Base-by-base conservation (phyloP, 92 coral and sea anemone species). In the Phenganax marumi region DNA sequence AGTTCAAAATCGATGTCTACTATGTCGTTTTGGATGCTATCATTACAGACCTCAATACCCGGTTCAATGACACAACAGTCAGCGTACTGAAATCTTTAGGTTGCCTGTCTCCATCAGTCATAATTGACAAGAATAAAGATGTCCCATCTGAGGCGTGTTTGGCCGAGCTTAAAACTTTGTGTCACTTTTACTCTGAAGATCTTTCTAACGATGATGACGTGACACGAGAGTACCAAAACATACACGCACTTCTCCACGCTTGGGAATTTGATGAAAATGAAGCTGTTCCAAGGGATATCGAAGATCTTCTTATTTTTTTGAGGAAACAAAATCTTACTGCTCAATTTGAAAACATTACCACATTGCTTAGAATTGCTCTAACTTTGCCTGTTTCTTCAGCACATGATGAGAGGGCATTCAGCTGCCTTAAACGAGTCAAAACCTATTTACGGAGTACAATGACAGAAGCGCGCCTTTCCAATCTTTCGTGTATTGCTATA, bases 1-100 rank as follows among this genome's bases (percentile, higher is more conserved):
- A 39, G 76, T 70, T 70, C 54, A 70, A 70, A 70, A 70, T 70
- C 76, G 76, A 70, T 6, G 76, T 70, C 52, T 70, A 70, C 39
- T 11, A 70, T 70, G 76, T 70, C 52, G 54, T 70, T 70, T 70
- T 70, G 54, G 76, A 70, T 43, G 21, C 76, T 48, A 70, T 70
- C 54, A 70, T 33, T 19, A 70, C 76, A 70, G 76, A 70, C 22
- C 54, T 70, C 52, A 70, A 43, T 48, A 70, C 53, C 76, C 76
- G 76, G 18, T 70, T 70, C 76, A 70, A 70, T 70, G 76, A 70
- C 54, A 70, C 76, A 39, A 7, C 54, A 11, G 54, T 68, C 74
- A 70, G 76, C 39, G 76, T 33, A 70, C 49, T 70, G 76, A 65
- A 65, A 19, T 11, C 76, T 33, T 48, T 33, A 70, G 49, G 54